Evolutionary conservation across 2,888 invertebrate species (phyloP).

Genomic region (Cantharis rufa): DNA sequence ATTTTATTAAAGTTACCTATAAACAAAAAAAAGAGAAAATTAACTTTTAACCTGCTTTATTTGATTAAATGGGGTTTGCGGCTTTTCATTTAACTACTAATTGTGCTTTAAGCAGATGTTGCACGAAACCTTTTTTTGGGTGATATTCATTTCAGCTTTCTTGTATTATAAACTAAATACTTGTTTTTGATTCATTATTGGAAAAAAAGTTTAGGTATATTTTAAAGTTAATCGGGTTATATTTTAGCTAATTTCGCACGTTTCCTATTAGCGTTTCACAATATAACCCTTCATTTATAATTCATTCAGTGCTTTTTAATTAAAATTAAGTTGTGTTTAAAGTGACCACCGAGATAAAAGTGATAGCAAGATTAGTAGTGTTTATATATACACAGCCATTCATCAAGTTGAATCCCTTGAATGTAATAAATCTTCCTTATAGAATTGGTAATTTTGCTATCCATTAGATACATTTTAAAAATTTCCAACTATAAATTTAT

Average conservation of each 20-base stretch:
- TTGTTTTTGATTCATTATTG: not conserved
- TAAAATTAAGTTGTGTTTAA: slow-evolving; percentile 15
- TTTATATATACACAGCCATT: slow-evolving; percentile 2
- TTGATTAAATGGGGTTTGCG: slow-evolving; percentile 19
- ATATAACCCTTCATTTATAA: slow-evolving; percentile 7
- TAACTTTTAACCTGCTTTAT: slow-evolving; percentile 13
- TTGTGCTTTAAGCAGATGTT: slow-evolving; percentile 20
- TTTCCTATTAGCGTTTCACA: not conserved
- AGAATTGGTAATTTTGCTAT: not conserved
- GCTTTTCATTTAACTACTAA: slow-evolving; percentile 17
- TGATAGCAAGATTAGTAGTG: slow-evolving; percentile 11
- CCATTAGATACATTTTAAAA: not conserved
- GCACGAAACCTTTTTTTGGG: slow-evolving; percentile 1
- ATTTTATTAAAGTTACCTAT: not conserved
- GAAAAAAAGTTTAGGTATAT: not conserved
- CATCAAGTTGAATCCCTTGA: not conserved
- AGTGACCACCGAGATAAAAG: slow-evolving; percentile 14
- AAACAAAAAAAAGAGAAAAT: not conserved
- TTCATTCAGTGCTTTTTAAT: slow-evolving; percentile 16
- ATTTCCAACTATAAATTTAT: not conserved
- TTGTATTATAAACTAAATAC: not conserved
- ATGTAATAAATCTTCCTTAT: not conserved
- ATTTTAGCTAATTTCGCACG: not conserved
- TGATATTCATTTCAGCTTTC: not conserved
- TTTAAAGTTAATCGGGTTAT: not conserved